Base-by-base conservation (phyloP, 2,888 invertebrate species). In the Sarcophaga rosellei region DNA sequence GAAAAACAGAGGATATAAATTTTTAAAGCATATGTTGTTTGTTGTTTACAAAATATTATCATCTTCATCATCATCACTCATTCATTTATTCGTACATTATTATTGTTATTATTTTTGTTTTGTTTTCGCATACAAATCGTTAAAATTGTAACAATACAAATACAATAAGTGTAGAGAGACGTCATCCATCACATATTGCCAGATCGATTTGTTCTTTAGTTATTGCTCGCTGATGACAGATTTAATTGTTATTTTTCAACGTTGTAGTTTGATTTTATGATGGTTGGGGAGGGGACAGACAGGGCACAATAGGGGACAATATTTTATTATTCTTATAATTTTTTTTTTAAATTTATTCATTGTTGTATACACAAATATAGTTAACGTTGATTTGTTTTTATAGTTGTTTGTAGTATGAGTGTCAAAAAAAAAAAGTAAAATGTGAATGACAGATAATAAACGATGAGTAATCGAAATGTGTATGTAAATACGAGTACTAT, bases 241-340 rank as follows among this genome's bases (percentile, higher is more conserved):
- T 86, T 81, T 44, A 72, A 82, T 82, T 75, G 73, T 72, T 70
- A 66, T 73, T 65, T 73, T 81, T 62, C 44, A 23, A 72, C 45
- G 61, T 12, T 21, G 44, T 45, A 15, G 59, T 59, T 72, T n/a
- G 4, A 11, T 53, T 59, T 35, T 35, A 35, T n/a, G 53, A 17
- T 53, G 53, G 17, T 8, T 45, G 63, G 21, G 20, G 44, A 70
- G 59, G 61, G 21, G 25, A 66, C 53, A 4, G 10, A 63, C 21
- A 20, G 63, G 20, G 63, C 17, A 20, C 63, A 23, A 63, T 8
- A 21, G 65, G 4, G 61, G 21, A 12, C 3, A 17, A 17, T 53
- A 53, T 53, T 15, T 53, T 53, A 4, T 53, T 53, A 47, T 53
- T 53, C 4, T 53, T 17, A 15, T 53, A 15, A 2, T 15, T 53